A percentile compares a stretch with the other conserved stretches of the same genome.
Conservation (phyloP, 2,113 vertebrate species). For the Catagonus wagneri region DNA sequence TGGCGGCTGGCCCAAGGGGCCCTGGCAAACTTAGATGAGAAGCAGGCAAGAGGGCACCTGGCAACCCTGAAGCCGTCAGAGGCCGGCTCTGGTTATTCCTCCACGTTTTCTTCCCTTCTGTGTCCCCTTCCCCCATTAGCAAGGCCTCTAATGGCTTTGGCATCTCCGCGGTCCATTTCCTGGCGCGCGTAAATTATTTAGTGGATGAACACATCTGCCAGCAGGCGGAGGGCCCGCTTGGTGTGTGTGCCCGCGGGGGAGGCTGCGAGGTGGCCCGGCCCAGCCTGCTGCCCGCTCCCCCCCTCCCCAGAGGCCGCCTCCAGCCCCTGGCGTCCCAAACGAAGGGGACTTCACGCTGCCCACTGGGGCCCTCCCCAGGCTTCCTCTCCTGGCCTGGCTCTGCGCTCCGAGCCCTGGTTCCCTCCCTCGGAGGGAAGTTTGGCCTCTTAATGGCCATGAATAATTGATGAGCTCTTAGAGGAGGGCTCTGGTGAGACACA, state of each 20-base stretch:
- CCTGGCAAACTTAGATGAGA: not conserved
- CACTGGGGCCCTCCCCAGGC: not conserved
- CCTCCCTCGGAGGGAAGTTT: slow-evolving; percentile 67
- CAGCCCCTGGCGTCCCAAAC: not conserved
- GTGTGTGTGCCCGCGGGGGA: not conserved
- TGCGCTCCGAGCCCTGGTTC: not conserved
- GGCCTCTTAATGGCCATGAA: slow-evolving; percentile 80
- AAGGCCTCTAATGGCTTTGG: slow-evolving; percentile 74
- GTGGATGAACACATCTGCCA: slow-evolving; percentile 77
- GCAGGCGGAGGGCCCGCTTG: slow-evolving; percentile 41
- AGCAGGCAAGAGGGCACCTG: not conserved
- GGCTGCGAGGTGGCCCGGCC: not conserved
- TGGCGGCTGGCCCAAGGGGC: rapidly evolving
- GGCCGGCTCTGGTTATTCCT: not conserved
- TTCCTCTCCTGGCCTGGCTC: not conserved
- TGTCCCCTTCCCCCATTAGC: slow-evolving; percentile 45
- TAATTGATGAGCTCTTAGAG: slow-evolving; percentile 78
- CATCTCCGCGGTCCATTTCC: slow-evolving; percentile 56
- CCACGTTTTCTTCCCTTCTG: not conserved
- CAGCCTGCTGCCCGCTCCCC: not conserved
- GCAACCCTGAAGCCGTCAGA: not conserved
- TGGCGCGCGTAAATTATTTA: slow-evolving; percentile 87
- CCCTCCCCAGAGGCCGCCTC: not conserved
- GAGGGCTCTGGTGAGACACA: slow-evolving; percentile 68
- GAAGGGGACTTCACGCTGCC: not conserved